Conservation (phyloP, 2,888 invertebrate species). For the Eubasilissa splendida region DNA sequence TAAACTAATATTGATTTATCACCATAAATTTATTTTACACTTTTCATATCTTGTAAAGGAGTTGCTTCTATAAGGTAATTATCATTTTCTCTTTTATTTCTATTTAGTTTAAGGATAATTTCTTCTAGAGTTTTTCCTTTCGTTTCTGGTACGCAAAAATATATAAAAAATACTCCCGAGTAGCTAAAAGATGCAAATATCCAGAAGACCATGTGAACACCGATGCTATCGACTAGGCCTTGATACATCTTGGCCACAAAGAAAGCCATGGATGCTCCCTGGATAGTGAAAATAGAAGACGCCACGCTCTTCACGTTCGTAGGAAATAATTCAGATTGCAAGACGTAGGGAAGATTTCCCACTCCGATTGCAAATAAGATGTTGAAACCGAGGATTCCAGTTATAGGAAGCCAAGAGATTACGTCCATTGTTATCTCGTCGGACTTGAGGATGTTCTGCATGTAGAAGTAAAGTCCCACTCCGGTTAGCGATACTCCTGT, state of each 20-base stretch:
- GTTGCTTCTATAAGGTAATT: neutral
- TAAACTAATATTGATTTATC: too few relatives aligned
- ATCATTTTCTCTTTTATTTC: neutral
- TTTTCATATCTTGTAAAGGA: constrained; percentile 17
- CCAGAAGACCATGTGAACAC: constrained; percentile 75
- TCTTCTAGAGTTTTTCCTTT: constrained; percentile 76
- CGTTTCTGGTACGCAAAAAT: constrained; percentile 75
- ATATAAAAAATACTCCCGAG: constrained; percentile 73
- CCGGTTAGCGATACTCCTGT: constrained; percentile 71
- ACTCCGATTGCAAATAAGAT: constrained; percentile 75
- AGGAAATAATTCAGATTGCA: constrained; percentile 78
- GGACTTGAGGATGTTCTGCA: constrained; percentile 67
- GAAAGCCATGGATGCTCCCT: constrained; percentile 74
- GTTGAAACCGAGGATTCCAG: constrained; percentile 74
- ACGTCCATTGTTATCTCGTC: constrained; percentile 64
- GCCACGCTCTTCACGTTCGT: constrained; percentile 76
- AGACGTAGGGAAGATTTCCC: constrained; percentile 75
- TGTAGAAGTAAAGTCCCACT: constrained; percentile 72
- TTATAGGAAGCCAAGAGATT: constrained; percentile 71
- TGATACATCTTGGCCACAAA: constrained; percentile 75
- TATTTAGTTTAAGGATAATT: constrained; percentile 65
- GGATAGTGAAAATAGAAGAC: constrained; percentile 73
- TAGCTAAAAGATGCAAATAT: constrained; percentile 73
- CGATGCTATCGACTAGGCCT: constrained; percentile 71
- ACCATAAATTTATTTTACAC: too few relatives aligned